These are phyloP conservation scores for Clangula hyemalis DNA, from an alignment of 2,797 vertebrate species.

Conservation along the genomic window DNA sequence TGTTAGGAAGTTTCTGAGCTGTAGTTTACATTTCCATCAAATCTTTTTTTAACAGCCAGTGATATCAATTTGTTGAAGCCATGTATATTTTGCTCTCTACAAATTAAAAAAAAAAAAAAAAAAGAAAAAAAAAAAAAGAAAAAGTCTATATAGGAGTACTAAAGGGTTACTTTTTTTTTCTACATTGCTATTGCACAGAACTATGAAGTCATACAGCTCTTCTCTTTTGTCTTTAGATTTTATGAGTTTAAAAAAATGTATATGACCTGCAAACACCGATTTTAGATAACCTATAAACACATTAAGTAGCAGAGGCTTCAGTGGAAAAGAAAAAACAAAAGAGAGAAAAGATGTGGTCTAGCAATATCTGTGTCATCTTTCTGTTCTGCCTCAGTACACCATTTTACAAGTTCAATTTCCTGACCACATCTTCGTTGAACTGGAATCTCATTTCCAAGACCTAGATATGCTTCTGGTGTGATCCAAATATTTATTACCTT, in stretches of 20 bases:
- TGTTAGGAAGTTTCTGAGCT: background rate
- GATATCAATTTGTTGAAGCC: background rate
- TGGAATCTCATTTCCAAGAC: background rate
- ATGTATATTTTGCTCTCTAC: background rate
- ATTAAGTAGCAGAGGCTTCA: background rate
- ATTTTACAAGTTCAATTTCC: background rate
- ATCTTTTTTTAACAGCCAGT: background rate
- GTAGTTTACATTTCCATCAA: background rate
- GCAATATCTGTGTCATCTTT: background rate
- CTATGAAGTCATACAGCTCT: background rate
- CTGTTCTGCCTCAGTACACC: background rate
- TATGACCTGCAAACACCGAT: background rate
- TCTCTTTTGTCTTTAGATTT: background rate
- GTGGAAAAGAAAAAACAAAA: rapidly evolving
- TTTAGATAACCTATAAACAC: background rate
- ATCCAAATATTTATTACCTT: background rate
- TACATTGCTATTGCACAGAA: background rate
- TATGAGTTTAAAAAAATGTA: background rate
- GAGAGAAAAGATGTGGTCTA: background rate
- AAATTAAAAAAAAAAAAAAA: background rate
- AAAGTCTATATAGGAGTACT: background rate
- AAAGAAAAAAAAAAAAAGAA: background rate
- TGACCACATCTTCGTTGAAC: background rate
- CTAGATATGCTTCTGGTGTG: background rate
- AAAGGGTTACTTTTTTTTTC: background rate